A percentile compares a stretch with the other conserved stretches of the same genome.
Evolutionary conservation across 2,797 vertebrate species (phyloP).

Genomic region (Tangara arthus): DNA sequence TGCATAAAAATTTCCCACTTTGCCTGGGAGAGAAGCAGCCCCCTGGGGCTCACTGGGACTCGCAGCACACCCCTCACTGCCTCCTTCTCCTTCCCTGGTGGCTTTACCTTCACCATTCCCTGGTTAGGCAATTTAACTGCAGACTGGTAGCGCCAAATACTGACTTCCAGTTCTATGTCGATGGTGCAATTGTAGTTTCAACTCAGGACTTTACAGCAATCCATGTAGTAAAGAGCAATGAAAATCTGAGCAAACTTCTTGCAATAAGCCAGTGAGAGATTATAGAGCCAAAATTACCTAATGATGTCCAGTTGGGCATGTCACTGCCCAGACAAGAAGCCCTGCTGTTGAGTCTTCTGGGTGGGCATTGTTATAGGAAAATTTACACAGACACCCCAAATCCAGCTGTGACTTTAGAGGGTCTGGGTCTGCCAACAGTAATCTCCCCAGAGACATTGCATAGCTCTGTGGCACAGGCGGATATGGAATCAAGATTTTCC

Average conservation of each 20-base stretch:
- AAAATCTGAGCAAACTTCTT: neutral
- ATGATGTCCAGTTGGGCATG: neutral
- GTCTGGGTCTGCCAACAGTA: fast-evolving
- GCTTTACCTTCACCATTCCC: neutral
- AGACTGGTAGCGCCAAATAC: neutral
- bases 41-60: neutral
- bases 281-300: fast-evolving
- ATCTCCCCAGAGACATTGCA: neutral
- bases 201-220: neutral
- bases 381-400: neutral
- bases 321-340: neutral
- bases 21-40: neutral
- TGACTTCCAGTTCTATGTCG: fast-evolving
- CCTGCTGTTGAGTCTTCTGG: neutral
- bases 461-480: neutral
- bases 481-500: neutral
- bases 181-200: neutral
- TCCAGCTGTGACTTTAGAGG: fast-evolving
- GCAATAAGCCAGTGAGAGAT: neutral
- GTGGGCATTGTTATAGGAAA: neutral
- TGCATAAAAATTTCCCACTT: neutral
- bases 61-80: fast-evolving
- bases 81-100: neutral
- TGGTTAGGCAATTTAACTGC: neutral
- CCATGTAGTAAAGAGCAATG: neutral